phyloP scores from a whole-genome alignment of 2,797 vertebrate genomes.

The Margarornis squamiger region DNA sequence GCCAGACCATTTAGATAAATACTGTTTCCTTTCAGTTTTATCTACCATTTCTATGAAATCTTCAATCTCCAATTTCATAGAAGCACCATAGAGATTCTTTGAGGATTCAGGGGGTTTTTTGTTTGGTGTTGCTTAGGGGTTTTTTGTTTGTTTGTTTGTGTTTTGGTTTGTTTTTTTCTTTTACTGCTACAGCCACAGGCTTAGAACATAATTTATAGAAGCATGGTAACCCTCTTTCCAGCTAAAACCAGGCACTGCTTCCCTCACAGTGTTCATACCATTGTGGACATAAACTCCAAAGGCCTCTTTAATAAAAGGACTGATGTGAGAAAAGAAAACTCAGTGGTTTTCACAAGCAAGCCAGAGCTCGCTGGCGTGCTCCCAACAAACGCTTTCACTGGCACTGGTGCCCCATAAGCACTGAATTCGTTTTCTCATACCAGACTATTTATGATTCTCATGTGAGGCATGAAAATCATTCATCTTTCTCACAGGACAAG shows the following conservation, averaged over 20 bases:
- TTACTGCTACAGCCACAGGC: background rate
- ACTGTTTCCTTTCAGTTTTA: background rate
- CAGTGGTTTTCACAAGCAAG: slow-evolving; percentile 17
- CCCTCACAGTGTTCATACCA: background rate
- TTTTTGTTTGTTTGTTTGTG: background rate
- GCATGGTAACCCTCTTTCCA: background rate
- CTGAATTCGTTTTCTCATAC: slow-evolving; percentile 42
- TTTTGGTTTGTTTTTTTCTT: background rate
- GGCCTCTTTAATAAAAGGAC: slow-evolving; percentile 22
- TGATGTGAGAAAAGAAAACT: slow-evolving; percentile 29
- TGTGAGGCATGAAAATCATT: slow-evolving; percentile 30
- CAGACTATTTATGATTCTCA: slow-evolving; percentile 54
- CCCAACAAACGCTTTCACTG: slow-evolving; percentile 20
- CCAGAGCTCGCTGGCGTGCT: background rate
- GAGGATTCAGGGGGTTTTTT: background rate
- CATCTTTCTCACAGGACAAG: slow-evolving; percentile 48
- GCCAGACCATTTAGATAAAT: background rate
- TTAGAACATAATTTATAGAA: background rate
- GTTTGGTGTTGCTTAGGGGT: background rate
- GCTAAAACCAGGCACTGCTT: background rate
- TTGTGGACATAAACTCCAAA: slow-evolving; percentile 30
- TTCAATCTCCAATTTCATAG: background rate
- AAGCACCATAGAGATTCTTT: background rate
- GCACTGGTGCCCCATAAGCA: slow-evolving; percentile 42
- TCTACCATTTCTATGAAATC: background rate